Evolutionary conservation across 2,797 vertebrate species (phyloP).

Genomic region (Mus caroli): DNA sequence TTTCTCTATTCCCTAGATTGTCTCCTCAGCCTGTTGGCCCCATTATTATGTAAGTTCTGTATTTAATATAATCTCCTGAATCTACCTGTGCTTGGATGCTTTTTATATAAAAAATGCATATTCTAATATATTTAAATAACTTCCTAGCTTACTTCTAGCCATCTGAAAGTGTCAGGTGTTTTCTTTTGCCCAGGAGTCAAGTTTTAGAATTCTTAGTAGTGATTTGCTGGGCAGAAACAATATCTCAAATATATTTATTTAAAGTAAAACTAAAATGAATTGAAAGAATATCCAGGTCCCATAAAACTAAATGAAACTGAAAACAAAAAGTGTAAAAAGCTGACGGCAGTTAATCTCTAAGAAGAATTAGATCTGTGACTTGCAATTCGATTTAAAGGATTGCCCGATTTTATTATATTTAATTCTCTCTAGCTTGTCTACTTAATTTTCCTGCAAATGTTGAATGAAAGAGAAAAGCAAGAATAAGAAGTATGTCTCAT

Average conservation of each 20-base stretch:
- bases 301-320: not conserved
- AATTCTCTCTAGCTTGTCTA: not conserved
- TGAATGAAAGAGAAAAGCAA: conserved; percentile 46
- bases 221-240: not conserved
- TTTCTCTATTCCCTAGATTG: not conserved
- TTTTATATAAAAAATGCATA: not conserved
- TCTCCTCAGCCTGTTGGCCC: not conserved
- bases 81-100: not conserved
- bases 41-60: not conserved
- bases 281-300: not conserved
- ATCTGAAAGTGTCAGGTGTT: not conserved
- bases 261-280: not conserved
- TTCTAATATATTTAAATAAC: not conserved
- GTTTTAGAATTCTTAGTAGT: not conserved
- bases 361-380: not conserved
- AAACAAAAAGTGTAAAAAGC: not conserved
- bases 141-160: not conserved
- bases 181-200: not conserved
- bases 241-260: not conserved
- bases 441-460: not conserved
- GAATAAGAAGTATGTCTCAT: not conserved
- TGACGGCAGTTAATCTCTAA: not conserved
- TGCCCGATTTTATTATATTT: not conserved
- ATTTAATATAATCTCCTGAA: not conserved
- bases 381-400: not conserved